These are phyloP conservation scores for Trachymyrmex septentrionalis DNA, from an alignment of 1,140 invertebrate species.

Conservation along the genomic window DNA sequence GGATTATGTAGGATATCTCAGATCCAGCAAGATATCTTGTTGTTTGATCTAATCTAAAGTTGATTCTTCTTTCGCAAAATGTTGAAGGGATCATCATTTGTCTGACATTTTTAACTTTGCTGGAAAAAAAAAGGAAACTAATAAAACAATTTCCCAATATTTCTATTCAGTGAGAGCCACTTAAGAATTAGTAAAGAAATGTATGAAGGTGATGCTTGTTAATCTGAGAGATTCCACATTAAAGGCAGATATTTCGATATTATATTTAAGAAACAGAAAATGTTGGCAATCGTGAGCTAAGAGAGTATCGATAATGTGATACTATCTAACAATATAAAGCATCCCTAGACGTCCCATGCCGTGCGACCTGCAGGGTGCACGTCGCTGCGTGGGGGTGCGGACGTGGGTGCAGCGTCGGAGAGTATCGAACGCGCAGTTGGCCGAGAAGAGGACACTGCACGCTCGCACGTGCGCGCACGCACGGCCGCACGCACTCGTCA, in stretches of 20 bases:
- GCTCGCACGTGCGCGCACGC: slow-evolving; percentile 48
- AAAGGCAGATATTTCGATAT: background rate
- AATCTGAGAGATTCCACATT: background rate
- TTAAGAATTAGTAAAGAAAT: background rate
- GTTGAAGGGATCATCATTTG: background rate
- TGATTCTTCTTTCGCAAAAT: background rate
- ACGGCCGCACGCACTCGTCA: slow-evolving; percentile 45
- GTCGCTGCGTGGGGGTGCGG: slow-evolving; percentile 48
- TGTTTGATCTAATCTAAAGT: background rate
- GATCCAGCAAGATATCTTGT: background rate
- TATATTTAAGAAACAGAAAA: background rate
- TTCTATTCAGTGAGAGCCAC: background rate
- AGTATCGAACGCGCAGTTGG: slow-evolving; percentile 68
- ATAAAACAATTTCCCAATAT: background rate
- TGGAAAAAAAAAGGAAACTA: background rate
- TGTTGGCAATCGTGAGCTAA: background rate
- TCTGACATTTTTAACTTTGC: background rate
- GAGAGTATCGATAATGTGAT: slow-evolving; percentile 26
- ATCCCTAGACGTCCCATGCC: slow-evolving; percentile 51
- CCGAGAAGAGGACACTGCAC: slow-evolving; percentile 70
- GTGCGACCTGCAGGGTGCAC: slow-evolving; percentile 37
- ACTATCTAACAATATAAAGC: background rate
- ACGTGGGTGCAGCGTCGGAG: slow-evolving; percentile 46
- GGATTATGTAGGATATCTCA: slow-evolving; percentile 5
- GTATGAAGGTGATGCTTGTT: background rate